A percentile compares a stretch with the other conserved stretches of the same genome.
These are phyloP conservation scores for Strongylocentrotus purpuratus DNA, from an alignment of 35 echinoderm and acorn worm genomes.

Conservation along the genomic window DNA sequence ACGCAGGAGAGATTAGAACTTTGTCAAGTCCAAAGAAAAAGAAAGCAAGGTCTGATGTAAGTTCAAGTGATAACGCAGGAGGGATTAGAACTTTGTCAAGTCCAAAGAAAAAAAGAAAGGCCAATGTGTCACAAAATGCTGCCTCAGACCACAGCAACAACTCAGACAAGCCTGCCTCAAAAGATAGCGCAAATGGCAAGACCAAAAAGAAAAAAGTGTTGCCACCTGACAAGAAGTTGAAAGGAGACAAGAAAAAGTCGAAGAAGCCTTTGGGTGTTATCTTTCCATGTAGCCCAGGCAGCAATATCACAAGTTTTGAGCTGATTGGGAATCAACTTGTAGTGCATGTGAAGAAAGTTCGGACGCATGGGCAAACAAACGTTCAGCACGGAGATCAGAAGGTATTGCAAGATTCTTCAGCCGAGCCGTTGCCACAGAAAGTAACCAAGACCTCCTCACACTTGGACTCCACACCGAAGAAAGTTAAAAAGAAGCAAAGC, in stretches of 20 bases:
- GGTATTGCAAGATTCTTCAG: background rate
- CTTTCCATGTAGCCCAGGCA: background rate
- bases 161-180: background rate
- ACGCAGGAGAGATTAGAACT: too few species aligned
- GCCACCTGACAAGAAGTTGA: background rate
- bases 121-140: background rate
- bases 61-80: too few species aligned
- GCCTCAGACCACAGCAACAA: background rate
- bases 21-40: background rate
- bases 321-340: slow-evolving; percentile 20
- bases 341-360: background rate
- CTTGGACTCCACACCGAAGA: background rate
- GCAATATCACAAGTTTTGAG: background rate
- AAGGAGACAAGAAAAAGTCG: background rate
- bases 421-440: background rate
- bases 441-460: background rate
- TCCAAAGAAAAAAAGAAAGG: background rate
- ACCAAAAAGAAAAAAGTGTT: background rate
- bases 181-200: background rate
- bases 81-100: too few species aligned
- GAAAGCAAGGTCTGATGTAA: background rate
- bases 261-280: background rate
- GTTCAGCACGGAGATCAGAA: background rate
- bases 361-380: background rate
- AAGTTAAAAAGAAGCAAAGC: background rate